Percentiles rank a stretch among this genome's conserved stretches.
Conservation (phyloP, 1,140 invertebrate genomes). For the Uloborus diversus region DNA sequence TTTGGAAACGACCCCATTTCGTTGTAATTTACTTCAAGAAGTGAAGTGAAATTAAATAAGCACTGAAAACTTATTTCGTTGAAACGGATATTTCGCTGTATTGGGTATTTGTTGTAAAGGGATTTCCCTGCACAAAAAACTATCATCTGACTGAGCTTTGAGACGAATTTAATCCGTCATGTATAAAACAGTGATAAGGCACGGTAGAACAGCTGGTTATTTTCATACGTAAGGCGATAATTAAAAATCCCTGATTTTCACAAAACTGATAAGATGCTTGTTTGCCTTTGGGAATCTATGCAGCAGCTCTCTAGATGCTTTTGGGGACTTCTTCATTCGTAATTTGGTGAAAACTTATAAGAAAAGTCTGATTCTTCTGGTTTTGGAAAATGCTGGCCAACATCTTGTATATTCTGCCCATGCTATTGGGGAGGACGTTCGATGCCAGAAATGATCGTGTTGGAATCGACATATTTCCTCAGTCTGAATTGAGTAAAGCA, state of each 20-base stretch:
- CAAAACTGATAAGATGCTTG: neutral
- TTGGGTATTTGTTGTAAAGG: no score
- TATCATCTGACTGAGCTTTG: no score
- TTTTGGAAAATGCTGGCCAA: slow-evolving; percentile 12
- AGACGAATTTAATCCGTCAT: no score
- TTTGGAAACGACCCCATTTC: no score
- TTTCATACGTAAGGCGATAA: neutral
- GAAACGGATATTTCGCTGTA: no score
- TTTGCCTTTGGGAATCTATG: neutral
- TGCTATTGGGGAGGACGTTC: slow-evolving; percentile 52
- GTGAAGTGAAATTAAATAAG: no score
- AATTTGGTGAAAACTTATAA: neutral
- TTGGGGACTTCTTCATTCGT: neutral
- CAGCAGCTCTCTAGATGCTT: neutral
- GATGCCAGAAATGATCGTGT: slow-evolving; percentile 48
- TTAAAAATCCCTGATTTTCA: neutral
- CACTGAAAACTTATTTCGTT: no score
- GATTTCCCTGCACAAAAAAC: no score
- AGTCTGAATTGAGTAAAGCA: slow-evolving; percentile 19
- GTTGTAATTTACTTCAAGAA: no score
- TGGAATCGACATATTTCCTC: slow-evolving; percentile 51
- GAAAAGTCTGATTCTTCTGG: neutral
- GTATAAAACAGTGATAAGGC: no score
- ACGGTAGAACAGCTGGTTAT: neutral
- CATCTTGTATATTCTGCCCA: slow-evolving; percentile 49